Evolutionary conservation across 2,797 vertebrate genomes (phyloP).

Genomic region (Bradypodion ventrale): DNA sequence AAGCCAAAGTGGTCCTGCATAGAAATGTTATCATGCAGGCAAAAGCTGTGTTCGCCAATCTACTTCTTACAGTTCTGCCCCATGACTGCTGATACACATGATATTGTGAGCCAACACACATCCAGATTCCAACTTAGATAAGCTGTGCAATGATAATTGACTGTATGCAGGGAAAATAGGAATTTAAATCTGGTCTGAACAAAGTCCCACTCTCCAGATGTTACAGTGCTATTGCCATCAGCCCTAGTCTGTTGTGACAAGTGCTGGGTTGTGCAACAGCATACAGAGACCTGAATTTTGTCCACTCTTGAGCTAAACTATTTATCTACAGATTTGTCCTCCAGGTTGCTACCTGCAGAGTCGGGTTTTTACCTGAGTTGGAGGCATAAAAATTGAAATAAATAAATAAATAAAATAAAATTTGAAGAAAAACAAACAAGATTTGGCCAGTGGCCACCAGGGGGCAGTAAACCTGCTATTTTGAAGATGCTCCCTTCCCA

Average conservation of each 20-base stretch:
- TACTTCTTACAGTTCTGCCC: background rate
- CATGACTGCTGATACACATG: background rate
- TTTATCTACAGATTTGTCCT: background rate
- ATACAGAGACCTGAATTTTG: no score
- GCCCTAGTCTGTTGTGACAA: no score
- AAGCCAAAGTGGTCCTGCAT: background rate
- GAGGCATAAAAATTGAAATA: no score
- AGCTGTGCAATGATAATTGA: background rate
- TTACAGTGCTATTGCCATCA: no score
- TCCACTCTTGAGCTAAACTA: no score
- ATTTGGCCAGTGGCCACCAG: background rate
- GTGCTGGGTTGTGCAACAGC: no score
- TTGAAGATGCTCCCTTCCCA: no score
- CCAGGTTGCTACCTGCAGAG: background rate
- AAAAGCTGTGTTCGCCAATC: background rate
- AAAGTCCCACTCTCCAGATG: no score
- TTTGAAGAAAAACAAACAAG: background rate
- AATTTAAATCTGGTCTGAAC: background rate
- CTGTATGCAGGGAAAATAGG: background rate
- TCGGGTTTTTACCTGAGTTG: no score
- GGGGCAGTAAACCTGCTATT: no score
- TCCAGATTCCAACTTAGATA: background rate
- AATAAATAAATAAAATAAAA: no score
- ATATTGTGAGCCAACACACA: background rate
- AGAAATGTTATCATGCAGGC: background rate